Conservation (phyloP, 2,888 invertebrate genomes). For the Strigamia maritima region DNA sequence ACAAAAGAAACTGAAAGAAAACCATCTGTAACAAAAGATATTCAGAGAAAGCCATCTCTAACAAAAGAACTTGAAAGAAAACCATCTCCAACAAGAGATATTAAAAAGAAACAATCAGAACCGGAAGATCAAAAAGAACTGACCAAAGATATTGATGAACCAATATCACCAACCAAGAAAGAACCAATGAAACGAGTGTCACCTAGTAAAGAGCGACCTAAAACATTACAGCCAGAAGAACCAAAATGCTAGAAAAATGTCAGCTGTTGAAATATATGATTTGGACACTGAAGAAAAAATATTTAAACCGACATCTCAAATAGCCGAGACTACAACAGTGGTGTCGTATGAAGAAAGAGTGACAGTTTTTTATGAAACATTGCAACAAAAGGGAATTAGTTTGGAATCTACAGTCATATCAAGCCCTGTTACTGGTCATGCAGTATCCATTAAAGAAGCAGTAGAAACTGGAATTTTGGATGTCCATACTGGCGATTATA, state of each 20-base stretch:
- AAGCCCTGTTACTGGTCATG: constrained; percentile 77
- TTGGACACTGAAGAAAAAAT: not conserved
- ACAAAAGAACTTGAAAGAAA: not conserved
- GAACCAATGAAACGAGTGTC: not conserved
- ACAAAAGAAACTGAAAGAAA: not conserved
- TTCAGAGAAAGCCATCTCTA: too few relatives aligned
- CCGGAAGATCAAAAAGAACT: too few relatives aligned
- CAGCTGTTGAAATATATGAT: not conserved
- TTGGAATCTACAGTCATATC: constrained; percentile 59
- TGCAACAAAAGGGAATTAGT: constrained; percentile 20
- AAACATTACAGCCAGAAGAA: not conserved
- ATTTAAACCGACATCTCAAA: not conserved
- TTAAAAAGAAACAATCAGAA: not conserved
- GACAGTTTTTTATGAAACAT: constrained; percentile 18
- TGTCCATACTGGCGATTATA: constrained; percentile 78
- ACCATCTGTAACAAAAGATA: too few relatives aligned
- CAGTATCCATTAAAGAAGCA: constrained; percentile 77
- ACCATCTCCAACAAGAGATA: not conserved
- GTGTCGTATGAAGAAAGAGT: constrained; percentile 21
- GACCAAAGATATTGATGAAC: too few relatives aligned
- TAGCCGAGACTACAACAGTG: not conserved
- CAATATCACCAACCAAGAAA: not conserved
- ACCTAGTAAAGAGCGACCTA: not conserved
- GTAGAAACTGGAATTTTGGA: constrained; percentile 78
- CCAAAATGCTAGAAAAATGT: not conserved